phyloP scores from a whole-genome alignment of 2,113 vertebrate species.

The Ictalurus furcatus region DNA sequence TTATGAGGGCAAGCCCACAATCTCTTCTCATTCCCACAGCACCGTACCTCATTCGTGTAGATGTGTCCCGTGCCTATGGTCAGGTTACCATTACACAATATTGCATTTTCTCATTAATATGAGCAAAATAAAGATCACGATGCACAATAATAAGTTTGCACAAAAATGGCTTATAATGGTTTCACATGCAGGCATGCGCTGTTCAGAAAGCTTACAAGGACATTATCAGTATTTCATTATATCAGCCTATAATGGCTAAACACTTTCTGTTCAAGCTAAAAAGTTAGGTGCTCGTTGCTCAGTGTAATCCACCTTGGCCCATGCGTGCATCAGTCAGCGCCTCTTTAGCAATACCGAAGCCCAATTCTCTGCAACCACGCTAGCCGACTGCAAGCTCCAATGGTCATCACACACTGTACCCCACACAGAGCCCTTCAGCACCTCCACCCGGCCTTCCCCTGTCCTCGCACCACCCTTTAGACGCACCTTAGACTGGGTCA shows the following conservation, averaged over 20 bases:
- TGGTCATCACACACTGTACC: slow-evolving; percentile 76
- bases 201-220: background rate
- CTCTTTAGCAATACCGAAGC: slow-evolving; percentile 92
- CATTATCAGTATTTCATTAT: background rate
- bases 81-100: background rate
- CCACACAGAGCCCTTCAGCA: slow-evolving; percentile 84
- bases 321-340: slow-evolving; percentile 88
- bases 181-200: background rate
- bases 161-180: background rate
- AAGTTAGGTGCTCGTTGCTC: background rate
- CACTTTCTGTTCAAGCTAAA: background rate
- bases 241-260: background rate
- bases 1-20: slow-evolving; percentile 87
- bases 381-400: slow-evolving; percentile 89
- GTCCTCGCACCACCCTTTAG: slow-evolving; percentile 84
- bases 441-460: slow-evolving; percentile 91
- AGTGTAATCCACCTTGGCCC: slow-evolving; percentile 82
- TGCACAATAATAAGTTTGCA: background rate
- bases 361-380: slow-evolving; percentile 94
- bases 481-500: slow-evolving; percentile 73
- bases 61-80: slow-evolving; percentile 85
- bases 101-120: background rate
- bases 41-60: slow-evolving; percentile 90
- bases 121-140: background rate
- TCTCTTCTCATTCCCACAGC: slow-evolving; percentile 80